These are phyloP conservation scores for Drosophila greeni DNA, from an alignment of 2,888 invertebrate genomes.

Conservation along the genomic window DNA sequence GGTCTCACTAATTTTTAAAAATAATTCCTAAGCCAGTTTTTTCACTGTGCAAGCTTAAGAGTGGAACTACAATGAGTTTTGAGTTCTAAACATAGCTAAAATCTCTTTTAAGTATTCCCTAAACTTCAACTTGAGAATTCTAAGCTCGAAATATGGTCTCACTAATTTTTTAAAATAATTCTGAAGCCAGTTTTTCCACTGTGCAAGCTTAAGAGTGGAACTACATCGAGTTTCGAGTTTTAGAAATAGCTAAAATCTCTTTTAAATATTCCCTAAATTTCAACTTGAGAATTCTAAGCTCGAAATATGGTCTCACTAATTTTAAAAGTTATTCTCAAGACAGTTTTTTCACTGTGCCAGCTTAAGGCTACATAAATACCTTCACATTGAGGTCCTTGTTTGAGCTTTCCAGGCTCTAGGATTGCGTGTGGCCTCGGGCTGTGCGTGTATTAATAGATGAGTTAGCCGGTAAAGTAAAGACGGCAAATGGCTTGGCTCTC, in stretches of 20 bases:
- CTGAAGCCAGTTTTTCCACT: rapidly evolving
- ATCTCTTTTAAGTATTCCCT: background rate
- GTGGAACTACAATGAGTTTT: too few species aligned
- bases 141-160: background rate
- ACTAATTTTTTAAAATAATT: background rate
- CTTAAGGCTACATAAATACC: constrained; percentile 14
- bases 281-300: background rate
- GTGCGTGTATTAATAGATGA: constrained; percentile 52
- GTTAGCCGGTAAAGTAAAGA: constrained; percentile 39
- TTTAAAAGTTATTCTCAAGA: background rate
- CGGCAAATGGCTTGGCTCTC: constrained; percentile 31
- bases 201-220: background rate
- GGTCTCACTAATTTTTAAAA: background rate
- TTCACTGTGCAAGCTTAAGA: too few species aligned
- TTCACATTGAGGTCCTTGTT: constrained; percentile 7
- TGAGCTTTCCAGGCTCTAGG: background rate
- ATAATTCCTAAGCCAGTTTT: background rate
- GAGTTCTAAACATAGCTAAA: too few species aligned
- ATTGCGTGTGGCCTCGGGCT: constrained; percentile 12
- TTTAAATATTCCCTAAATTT: background rate
- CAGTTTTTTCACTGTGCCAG: background rate
- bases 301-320: background rate
- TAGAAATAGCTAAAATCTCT: background rate
- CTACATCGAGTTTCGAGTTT: too few species aligned
- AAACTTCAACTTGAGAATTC: background rate